phyloP scores from a whole-genome alignment of 2,888 invertebrate genomes.

The Agriopis marginaria region DNA sequence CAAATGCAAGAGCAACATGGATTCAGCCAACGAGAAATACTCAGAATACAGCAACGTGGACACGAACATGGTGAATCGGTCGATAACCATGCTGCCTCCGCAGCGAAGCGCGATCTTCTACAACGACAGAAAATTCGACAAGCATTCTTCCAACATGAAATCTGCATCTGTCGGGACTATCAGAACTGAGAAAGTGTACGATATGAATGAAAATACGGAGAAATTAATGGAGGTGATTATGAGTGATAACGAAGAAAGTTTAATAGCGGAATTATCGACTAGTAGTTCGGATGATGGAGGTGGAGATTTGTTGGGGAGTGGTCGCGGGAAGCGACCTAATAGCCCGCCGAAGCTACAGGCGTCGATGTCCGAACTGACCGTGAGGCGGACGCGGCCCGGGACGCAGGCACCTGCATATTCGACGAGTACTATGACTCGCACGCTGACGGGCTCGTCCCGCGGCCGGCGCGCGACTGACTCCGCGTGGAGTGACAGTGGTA shows the following conservation, averaged over 20 bases:
- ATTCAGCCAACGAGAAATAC: conserved; percentile 36
- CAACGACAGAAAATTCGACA: conserved; percentile 51
- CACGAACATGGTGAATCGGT: conserved; percentile 48
- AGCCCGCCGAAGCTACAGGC: conserved; percentile 76
- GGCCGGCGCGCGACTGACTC: conserved; percentile 55
- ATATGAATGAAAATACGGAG: conserved; percentile 74
- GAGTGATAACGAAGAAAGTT: conserved; percentile 62
- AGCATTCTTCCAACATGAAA: conserved; percentile 52
- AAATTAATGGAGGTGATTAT: conserved; percentile 70
- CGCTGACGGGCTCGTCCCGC: conserved; percentile 53
- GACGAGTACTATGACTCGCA: conserved; percentile 62
- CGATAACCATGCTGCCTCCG: conserved; percentile 50
- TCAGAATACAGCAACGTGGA: conserved; percentile 58
- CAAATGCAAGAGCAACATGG: conserved; percentile 48
- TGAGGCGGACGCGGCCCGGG: conserved; percentile 49
- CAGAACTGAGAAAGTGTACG: conserved; percentile 69
- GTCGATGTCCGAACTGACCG: conserved; percentile 67
- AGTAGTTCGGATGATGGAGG: conserved; percentile 31
- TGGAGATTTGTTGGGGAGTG: conserved; percentile 36
- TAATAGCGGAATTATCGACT: conserved; percentile 40
- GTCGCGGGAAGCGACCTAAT: conserved; percentile 41
- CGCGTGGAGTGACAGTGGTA: conserved; percentile 58
- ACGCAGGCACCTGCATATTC: conserved; percentile 55
- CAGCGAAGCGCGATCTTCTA: conserved; percentile 56
- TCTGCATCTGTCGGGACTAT: conserved; percentile 59